Conservation (phyloP, 2,113 vertebrate genomes). For the Tursiops truncatus region DNA sequence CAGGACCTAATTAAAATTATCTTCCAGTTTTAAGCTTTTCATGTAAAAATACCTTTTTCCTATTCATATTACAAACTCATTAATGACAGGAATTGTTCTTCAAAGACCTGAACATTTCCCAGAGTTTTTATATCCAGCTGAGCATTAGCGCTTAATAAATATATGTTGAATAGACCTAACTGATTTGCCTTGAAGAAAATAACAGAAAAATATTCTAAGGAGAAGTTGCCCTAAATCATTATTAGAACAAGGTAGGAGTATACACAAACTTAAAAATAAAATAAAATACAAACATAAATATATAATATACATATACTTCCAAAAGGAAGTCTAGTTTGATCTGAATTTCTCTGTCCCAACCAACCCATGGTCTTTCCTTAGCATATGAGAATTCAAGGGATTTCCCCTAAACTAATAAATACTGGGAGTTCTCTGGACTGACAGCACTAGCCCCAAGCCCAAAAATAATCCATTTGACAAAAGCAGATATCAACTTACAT, state of each 20-base stretch:
- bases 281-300: neutral
- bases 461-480: neutral
- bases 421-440: neutral
- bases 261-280: neutral
- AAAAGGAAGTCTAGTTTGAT: constrained; percentile 21
- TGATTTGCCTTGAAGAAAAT: neutral
- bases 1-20: neutral
- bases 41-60: neutral
- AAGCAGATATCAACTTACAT: neutral
- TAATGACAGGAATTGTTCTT: neutral
- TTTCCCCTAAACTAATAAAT: constrained; percentile 8
- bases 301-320: neutral
- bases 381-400: neutral
- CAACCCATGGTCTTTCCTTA: neutral
- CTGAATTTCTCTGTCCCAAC: constrained; percentile 3
- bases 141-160: neutral
- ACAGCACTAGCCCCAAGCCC: neutral
- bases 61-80: constrained; percentile 17
- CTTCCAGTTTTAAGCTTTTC: constrained; percentile 9
- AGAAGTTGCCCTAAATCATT: neutral
- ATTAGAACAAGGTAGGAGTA: constrained; percentile 10
- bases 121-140: neutral
- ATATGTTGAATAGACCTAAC: neutral
- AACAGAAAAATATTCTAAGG: constrained; percentile 19
- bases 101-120: constrained; percentile 15